These are phyloP conservation scores for Empidonax alnorum DNA, from an alignment of 2,113 vertebrate species.

Conservation along the genomic window DNA sequence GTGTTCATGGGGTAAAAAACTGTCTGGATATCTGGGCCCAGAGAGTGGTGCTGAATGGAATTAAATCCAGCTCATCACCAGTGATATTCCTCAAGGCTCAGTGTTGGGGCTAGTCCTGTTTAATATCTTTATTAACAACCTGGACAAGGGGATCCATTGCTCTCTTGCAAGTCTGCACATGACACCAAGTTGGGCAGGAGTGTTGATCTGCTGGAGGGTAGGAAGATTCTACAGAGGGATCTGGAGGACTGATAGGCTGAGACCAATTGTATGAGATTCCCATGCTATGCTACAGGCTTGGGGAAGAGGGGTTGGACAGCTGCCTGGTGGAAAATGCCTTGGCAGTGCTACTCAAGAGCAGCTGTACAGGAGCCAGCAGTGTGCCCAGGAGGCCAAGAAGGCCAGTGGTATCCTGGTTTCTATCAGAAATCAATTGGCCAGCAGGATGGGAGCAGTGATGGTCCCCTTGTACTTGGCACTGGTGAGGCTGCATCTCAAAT, in stretches of 20 bases:
- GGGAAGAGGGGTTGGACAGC: neutral
- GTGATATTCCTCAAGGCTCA: neutral
- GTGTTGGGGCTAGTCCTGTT: neutral
- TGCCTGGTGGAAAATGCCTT: neutral
- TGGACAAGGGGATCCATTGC: neutral
- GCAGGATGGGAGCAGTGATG: neutral
- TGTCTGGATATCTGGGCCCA: fast-evolving
- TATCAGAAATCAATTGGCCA: neutral
- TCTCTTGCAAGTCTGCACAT: neutral
- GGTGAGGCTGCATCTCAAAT: no score
- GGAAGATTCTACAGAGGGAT: neutral
- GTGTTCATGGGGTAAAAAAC: neutral
- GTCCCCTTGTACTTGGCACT: neutral
- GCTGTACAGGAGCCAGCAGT: neutral
- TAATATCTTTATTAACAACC: neutral
- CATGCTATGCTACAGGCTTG: neutral
- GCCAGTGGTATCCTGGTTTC: neutral
- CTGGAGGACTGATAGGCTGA: fast-evolving
- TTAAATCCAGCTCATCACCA: neutral
- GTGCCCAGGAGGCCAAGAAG: neutral
- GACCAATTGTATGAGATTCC: neutral
- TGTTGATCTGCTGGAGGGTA: neutral
- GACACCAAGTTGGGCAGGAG: fast-evolving
- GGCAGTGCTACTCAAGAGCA: neutral
- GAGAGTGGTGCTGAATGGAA: neutral